Evolutionary conservation across 53 echinoderm and acorn worm species (phyloP).

Genomic region (Pentamera pediparva): DNA sequence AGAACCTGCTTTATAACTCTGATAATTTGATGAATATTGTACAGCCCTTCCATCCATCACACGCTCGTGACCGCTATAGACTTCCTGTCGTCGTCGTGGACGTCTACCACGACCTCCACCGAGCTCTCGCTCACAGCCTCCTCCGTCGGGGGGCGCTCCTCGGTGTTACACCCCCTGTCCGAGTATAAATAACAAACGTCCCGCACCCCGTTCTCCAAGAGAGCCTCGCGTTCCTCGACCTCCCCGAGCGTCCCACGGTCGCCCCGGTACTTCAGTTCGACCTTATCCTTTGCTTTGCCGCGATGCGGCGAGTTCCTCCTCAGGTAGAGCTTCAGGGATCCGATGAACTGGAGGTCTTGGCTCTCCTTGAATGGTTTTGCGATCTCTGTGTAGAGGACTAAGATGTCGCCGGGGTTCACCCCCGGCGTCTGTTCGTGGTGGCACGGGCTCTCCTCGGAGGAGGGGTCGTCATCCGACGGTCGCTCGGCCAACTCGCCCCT

Average conservation of each 20-base stretch:
- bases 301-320: not conserved
- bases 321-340: slow-evolving; percentile 7
- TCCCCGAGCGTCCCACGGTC: not conserved
- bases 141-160: not conserved
- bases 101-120: slow-evolving; percentile 2
- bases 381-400: slow-evolving; percentile 16
- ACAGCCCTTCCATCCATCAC: too few species aligned
- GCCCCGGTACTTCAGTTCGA: not conserved
- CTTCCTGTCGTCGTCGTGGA: not conserved
- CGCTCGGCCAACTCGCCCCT: not conserved
- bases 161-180: not conserved
- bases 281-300: not conserved
- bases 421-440: slow-evolving; percentile 1
- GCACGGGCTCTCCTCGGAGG: not conserved
- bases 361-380: slow-evolving; percentile 5
- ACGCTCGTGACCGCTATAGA: too few species aligned
- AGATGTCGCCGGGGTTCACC: not conserved
- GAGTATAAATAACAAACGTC: not conserved
- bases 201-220: not conserved
- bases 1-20: too few species aligned
- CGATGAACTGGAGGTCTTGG: not conserved
- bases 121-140: slow-evolving; percentile 12
- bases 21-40: too few species aligned
- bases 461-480: not conserved
- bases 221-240: not conserved